Evolutionary conservation across 30 jellyfish, hydroid and myxozoan genomes (phyloP), one percentile per base, ranked within the genome.

Genomic region (Pseudorhiza aurosa): DNA sequence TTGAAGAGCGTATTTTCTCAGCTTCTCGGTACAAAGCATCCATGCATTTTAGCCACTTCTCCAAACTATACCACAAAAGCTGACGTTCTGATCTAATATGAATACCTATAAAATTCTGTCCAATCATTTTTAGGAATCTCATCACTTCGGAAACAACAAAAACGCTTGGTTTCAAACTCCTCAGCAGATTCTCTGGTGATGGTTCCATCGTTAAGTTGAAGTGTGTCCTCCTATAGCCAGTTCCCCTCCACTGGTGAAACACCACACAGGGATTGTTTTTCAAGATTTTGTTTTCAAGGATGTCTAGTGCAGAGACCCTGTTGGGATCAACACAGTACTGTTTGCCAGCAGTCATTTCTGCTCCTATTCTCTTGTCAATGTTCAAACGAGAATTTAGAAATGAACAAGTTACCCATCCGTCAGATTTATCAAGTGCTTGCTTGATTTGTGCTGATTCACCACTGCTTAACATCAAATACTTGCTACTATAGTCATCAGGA

Each of bases 21-120:
- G 81, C 92, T 26, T 82, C 94, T 30, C 68, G 73, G 45, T 59
- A 55, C n/a, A 87, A 85, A 7, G 62, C 18, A 56, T 81, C 68
- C 85, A 94, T 51, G 32, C 99, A 94, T 46, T 68, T 77, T 64
- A 57, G 44, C 65, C 79, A 84, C 45, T 58, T 94, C 29, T 82
- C 82, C 8, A 94, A 10, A 10, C 96, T 85, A 62, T 83, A 65
- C 97, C 97, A 94, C 24, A 74, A 46, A 35, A 94, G 40, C 86
- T 77, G 96, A 24, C 99, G 74, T 60, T 94, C 99, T 8, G 97
- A 82, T 28, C 99, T 90, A 26, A 94, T 87, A 31, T 94, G 99
- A 40, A 94, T 70, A 25, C 99, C 96, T 1, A 94, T 76, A 56
- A 68, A 94, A 2, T 68, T 31, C 17, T 65, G 47, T 6, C 83